Evolutionary conservation across 2,113 vertebrate species (phyloP), one percentile per base, ranked within the genome.

Genomic region (Neotoma lepida): DNA sequence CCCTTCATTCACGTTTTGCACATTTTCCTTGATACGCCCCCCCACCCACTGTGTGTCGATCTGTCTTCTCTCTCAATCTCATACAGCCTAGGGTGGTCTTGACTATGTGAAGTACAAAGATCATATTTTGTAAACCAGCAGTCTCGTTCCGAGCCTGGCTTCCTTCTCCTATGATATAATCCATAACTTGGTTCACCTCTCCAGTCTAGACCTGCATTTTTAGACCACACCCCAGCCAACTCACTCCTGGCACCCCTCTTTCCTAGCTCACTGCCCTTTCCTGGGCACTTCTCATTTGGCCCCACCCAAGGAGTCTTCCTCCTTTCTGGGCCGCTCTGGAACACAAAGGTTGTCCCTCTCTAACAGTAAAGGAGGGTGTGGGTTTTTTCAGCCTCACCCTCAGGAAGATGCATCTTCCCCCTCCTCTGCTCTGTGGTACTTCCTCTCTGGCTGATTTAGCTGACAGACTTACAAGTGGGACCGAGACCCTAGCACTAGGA

Each of bases 391-490:
- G 89, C 86, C 93, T 94, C 93, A 93, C 88, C 93, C 86, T 96
- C 89, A 95, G 95, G 94, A 98, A 95, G 94, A 97, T 96, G 90
- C 24, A 1, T 70, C 93, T 93, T 90, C 41, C 44, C 85, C 73
- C 89, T 86, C 94, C 81, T 41, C n/a, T 96, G 76, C 63, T 73
- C 85, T 1, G 49, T 78, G 61, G 87, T 88, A 97, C 95, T 96
- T 97, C 96, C 97, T 97, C 95, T 97, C 92, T 91, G 93, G 85
- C 58, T 35, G 81, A 91, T 6, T 82, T 88, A 73, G 81, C 91
- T 39, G 70, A 88, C 3, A 93, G 88, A 95, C 63, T 89, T 92
- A 94, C 90, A 93, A 51, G 81, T 44, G 20, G 80, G 84, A n/a
- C 86, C 89, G 88, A 74, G 26, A 46, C 41, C 91, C 89, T 66